These are phyloP conservation scores for Fistularia tabacaria DNA, from an alignment of 2,797 vertebrate genomes.

Conservation along the genomic window DNA sequence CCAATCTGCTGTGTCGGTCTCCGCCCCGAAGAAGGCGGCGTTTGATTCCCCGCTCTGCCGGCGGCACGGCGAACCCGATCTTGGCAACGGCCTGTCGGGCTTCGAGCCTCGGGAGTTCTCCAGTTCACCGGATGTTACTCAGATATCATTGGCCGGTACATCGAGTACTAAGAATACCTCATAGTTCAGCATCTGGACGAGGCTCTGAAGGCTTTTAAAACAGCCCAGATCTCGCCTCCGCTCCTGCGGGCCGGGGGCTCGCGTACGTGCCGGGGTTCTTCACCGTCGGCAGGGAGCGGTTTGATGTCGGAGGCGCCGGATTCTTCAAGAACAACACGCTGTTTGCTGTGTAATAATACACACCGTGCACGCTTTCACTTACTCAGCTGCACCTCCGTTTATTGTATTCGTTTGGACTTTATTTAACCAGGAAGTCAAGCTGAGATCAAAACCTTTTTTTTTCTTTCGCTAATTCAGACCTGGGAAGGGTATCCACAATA, in stretches of 20 bases:
- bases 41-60: too few relatives aligned
- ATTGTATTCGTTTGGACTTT: too few relatives aligned
- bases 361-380: conserved; percentile 2
- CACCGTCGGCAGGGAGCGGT: too few relatives aligned
- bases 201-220: conserved; percentile 57
- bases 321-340: conserved; percentile 25
- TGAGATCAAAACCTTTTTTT: too few relatives aligned
- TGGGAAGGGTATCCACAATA: too few relatives aligned
- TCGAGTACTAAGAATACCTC: conserved; percentile 64
- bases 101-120: conserved; percentile 65
- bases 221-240: conserved; percentile 23
- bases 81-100: conserved; percentile 55
- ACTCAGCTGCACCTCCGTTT: neutral
- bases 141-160: conserved; percentile 66
- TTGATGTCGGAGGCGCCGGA: conserved; percentile 5
- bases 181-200: conserved; percentile 66
- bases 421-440: too few relatives aligned
- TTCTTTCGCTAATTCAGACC: too few relatives aligned
- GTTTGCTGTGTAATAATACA: conserved; percentile 17
- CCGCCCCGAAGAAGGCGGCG: too few relatives aligned
- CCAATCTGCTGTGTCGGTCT: conserved; percentile 1
- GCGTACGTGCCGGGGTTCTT: neutral
- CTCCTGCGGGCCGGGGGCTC: conserved; percentile 1
- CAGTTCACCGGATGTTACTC: conserved; percentile 61
- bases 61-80: conserved; percentile 8